Base-by-base conservation (phyloP, 1,140 invertebrate genomes). In the Mya arenaria region DNA sequence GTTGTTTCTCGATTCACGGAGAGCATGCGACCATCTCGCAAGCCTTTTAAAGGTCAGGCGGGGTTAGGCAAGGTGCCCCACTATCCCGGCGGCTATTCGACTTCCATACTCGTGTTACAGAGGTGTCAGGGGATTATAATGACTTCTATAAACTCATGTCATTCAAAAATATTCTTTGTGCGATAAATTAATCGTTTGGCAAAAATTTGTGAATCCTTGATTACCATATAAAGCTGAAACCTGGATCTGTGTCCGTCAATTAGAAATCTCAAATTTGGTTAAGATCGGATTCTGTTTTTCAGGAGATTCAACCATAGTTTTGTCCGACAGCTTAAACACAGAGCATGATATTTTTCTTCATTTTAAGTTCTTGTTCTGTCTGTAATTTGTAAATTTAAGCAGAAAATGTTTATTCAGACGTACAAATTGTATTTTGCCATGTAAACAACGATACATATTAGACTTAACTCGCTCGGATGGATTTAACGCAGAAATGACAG, bases 121-220 rank as follows among this genome's bases (percentile, higher is more conserved):
- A 37, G 8, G 55, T 60, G 72, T 75, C 58, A 75, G 41, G 60
- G 56, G 60, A 78, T 55, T 66, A 78, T 78, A 66, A 41, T 68
- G 41, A 48, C 34, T 68, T 78, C 65, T 28, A 36, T 58, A 56
- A 65, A 52, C 63, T 78, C 75, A 56, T 78, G 75, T 78, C 75
- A 68, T 68, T 78, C 75, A 78, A 66, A 78, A 78, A 78, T 78
- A 78, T 78, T 78, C 75, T 65, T 68, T 66, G 75, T 78, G 75
- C 41, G 41, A 78, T 41, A 68, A 56, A 62, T 78, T 68, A 78
- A 78, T 78, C 75, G 75, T 68, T 62, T 37, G 75, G 62, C 48
- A 78, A 68, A 68, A 68, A 66, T 78, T 78, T 62, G 68, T 78
- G 75, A 78, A 78, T 78, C 65, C 75, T 78, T 32, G 30, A 78